Percentiles rank a stretch among this genome's conserved stretches.
These are phyloP conservation scores for Drosophila teissieri DNA, from an alignment of 1,140 invertebrate species.

Conservation along the genomic window DNA sequence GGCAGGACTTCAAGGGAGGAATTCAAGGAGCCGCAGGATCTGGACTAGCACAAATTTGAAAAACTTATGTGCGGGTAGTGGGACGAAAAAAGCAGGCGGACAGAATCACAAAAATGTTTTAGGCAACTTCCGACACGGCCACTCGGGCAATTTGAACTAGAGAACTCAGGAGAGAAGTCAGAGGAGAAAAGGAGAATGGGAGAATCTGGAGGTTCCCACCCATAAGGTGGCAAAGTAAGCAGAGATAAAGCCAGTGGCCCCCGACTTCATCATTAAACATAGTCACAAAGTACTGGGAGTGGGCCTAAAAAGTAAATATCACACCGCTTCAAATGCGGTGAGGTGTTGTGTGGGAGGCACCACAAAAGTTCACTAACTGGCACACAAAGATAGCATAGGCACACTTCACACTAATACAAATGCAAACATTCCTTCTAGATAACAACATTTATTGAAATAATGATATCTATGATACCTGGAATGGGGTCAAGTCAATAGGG, in stretches of 20 bases:
- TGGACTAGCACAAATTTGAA: conserved; percentile 44
- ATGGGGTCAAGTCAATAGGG: conserved; percentile 14
- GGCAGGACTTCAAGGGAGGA: conserved; percentile 2
- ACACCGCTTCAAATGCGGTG: conserved; percentile 19
- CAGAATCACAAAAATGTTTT: conserved; percentile 64
- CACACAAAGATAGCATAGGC: conserved; percentile 63
- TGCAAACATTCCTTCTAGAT: conserved; percentile 4
- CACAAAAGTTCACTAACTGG: conserved; percentile 56
- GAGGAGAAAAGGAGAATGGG: conserved; percentile 1
- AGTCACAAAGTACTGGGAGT: conserved; percentile 6
- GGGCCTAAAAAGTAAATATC: conserved; percentile 30
- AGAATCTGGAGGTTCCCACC: not conserved
- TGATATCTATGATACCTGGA: not conserved
- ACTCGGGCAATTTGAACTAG: conserved; percentile 48
- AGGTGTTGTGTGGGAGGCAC: not conserved
- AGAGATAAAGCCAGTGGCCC: conserved; percentile 29
- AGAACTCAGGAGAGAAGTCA: not conserved
- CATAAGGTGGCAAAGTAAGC: conserved; percentile 40
- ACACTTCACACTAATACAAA: conserved; percentile 19
- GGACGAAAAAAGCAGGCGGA: conserved; percentile 1
- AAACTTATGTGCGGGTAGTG: conserved; percentile 47
- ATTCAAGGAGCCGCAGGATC: conserved; percentile 15
- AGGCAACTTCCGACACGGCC: conserved; percentile 52
- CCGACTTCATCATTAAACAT: conserved; percentile 27
- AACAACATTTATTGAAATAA: conserved; percentile 18